Conservation (phyloP, 64 coral and sea anemone species). For the Montipora foliosa region DNA sequence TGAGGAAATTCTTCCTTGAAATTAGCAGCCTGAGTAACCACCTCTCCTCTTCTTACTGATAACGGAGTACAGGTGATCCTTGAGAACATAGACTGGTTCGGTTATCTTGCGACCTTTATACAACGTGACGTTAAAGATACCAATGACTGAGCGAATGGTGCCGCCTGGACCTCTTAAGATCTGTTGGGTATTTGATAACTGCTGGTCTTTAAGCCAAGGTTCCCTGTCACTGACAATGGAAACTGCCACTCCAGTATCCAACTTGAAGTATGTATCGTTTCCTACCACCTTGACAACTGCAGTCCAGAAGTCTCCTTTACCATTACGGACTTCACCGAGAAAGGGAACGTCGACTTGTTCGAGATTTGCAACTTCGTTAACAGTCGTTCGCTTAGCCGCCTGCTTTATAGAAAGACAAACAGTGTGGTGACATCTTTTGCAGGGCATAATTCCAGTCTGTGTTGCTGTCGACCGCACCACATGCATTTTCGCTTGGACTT, state of each 20-base stretch:
- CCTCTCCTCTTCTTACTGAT: slow-evolving; percentile 50
- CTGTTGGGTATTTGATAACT: not conserved
- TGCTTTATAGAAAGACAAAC: too few relatives aligned
- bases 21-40: not conserved
- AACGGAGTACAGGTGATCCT: slow-evolving; percentile 33
- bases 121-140: slow-evolving; percentile 44
- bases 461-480: too few relatives aligned
- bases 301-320: slow-evolving; percentile 4
- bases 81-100: slow-evolving; percentile 51
- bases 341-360: too few relatives aligned
- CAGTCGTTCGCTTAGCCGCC: too few relatives aligned
- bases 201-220: slow-evolving; percentile 63
- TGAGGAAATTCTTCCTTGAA: slow-evolving; percentile 53
- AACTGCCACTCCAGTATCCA: slow-evolving; percentile 81
- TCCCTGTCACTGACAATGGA: slow-evolving; percentile 59
- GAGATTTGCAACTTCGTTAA: too few relatives aligned
- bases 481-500: too few relatives aligned
- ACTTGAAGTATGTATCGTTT: slow-evolving; percentile 64
- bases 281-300: slow-evolving; percentile 63
- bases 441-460: too few relatives aligned
- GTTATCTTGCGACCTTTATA: slow-evolving; percentile 10
- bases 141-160: slow-evolving; percentile 56
- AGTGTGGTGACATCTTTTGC: too few relatives aligned
- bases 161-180: slow-evolving; percentile 64
- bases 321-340: too few relatives aligned